Evolutionary conservation across 2,797 vertebrate genomes (phyloP).

Genomic region (Notamacropus eugenii): DNA sequence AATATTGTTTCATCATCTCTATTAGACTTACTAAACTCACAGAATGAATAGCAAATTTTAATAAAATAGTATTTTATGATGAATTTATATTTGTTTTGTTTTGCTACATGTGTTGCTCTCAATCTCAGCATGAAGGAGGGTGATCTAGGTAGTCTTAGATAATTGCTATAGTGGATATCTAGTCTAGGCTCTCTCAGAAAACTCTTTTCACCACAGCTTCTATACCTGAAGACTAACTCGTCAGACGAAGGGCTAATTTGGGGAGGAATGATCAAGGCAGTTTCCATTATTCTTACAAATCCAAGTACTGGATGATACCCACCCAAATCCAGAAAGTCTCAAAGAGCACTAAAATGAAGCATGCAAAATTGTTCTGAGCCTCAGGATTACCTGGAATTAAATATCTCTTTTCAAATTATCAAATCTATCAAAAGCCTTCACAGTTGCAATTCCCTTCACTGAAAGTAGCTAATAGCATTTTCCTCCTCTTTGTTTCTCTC

Average conservation of each 20-base stretch:
- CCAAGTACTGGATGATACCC: background rate
- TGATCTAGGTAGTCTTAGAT: background rate
- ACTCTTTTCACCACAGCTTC: background rate
- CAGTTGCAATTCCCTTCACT: background rate
- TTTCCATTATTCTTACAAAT: background rate
- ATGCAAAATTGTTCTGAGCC: background rate
- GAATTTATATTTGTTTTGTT: background rate
- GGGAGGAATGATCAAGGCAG: background rate
- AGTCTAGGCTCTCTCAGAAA: background rate
- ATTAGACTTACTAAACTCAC: background rate
- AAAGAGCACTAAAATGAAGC: background rate
- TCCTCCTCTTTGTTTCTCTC: background rate
- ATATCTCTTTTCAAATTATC: background rate
- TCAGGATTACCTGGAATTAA: background rate
- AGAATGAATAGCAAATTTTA: background rate
- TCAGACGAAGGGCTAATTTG: background rate
- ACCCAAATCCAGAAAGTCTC: background rate
- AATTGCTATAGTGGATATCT: background rate
- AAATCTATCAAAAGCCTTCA: background rate
- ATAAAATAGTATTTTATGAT: background rate
- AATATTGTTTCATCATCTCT: background rate
- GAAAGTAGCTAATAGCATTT: background rate
- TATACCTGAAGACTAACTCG: background rate
- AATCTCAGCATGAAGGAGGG: background rate
- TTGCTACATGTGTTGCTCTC: background rate